Evolutionary conservation across 2,113 vertebrate species (phyloP).

Genomic region (Bos javanicus): DNA sequence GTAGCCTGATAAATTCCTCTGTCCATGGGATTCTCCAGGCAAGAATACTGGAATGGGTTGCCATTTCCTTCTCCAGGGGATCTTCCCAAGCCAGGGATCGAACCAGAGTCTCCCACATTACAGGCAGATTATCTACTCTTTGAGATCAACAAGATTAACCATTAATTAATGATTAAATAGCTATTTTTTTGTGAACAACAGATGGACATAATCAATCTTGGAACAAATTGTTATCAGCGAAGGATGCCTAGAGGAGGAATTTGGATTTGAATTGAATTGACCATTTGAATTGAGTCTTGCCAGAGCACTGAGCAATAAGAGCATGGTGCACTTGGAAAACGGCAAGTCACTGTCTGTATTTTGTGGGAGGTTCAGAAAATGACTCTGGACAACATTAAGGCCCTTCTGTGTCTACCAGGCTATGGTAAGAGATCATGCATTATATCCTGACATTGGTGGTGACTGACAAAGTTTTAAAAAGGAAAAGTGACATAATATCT

Average conservation of each 20-base stretch:
- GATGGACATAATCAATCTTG: neutral
- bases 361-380: neutral
- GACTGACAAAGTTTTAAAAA: neutral
- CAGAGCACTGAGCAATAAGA: neutral
- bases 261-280: neutral
- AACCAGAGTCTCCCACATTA: neutral
- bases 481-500: neutral
- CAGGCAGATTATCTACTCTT: neutral
- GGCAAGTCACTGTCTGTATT: neutral
- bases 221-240: neutral
- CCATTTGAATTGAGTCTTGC: neutral
- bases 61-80: neutral
- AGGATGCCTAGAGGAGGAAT: neutral
- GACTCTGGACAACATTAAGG: neutral
- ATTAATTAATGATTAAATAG: neutral
- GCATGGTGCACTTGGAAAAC: neutral
- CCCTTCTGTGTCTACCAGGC: neutral
- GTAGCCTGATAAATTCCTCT: neutral
- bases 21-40: neutral
- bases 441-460: neutral
- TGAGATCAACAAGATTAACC: neutral
- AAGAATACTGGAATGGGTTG: neutral
- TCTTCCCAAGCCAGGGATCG: neutral
- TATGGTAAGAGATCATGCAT: neutral
- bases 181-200: neutral